A percentile compares a stretch with the other conserved stretches of the same genome.
Conservation (phyloP, 2,797 vertebrate genomes). For the Brachyrhaphis roseni region DNA sequence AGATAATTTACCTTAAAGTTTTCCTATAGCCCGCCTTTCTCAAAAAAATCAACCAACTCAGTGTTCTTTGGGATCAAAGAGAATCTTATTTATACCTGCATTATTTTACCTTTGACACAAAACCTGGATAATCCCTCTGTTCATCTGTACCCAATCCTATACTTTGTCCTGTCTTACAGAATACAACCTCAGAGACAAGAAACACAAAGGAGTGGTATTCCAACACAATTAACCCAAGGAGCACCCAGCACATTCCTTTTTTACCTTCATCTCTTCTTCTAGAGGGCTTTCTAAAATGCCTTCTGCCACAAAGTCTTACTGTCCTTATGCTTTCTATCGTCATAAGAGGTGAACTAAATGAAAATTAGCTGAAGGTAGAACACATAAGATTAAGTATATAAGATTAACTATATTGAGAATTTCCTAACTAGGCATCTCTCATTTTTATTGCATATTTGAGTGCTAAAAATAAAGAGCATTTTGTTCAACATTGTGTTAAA, state of each 20-base stretch:
- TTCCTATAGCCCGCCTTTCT: background rate
- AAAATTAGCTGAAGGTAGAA: slow-evolving; percentile 24
- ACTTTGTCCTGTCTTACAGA: slow-evolving; percentile 74
- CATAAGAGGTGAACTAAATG: slow-evolving; percentile 30
- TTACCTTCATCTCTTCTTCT: slow-evolving; percentile 75
- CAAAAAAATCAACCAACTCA: slow-evolving; percentile 49
- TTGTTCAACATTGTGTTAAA: background rate
- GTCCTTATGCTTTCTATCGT: slow-evolving; percentile 47
- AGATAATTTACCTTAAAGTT: background rate
- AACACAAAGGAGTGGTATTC: slow-evolving; percentile 67
- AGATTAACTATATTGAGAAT: slow-evolving; percentile 1
- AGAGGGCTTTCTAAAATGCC: slow-evolving; percentile 56
- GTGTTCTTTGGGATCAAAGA: slow-evolving; percentile 75
- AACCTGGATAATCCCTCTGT: slow-evolving; percentile 58
- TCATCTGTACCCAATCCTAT: slow-evolving; percentile 67
- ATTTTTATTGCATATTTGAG: slow-evolving; percentile 10
- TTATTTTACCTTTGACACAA: slow-evolving; percentile 49
- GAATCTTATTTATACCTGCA: slow-evolving; percentile 54
- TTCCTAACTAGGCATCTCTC: background rate
- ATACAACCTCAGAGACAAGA: slow-evolving; percentile 62
- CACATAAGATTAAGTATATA: slow-evolving; percentile 16
- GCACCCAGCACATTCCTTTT: slow-evolving; percentile 58
- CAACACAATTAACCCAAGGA: slow-evolving; percentile 78
- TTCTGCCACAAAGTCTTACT: slow-evolving; percentile 53
- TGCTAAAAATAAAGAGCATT: slow-evolving; percentile 2